A percentile compares a stretch with the other conserved stretches of the same genome.
Conservation (phyloP, 2,797 vertebrate genomes). For the Coranthus polyacanthus region DNA sequence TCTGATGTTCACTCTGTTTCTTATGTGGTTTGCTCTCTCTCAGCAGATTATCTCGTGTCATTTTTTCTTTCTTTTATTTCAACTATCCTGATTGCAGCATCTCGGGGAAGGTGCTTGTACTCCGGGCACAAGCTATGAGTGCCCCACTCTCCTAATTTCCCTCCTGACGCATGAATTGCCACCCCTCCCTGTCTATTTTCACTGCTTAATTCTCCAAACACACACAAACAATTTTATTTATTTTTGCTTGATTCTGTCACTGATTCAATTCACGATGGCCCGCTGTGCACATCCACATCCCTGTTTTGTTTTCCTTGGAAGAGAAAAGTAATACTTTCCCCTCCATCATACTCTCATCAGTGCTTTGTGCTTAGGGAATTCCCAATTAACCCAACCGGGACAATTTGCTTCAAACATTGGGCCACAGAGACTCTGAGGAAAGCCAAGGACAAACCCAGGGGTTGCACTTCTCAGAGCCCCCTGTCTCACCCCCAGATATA, state of each 20-base stretch:
- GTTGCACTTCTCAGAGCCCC: conserved; percentile 71
- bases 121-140: conserved; percentile 17
- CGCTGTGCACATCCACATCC: conserved; percentile 74
- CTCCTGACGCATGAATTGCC: conserved; percentile 63
- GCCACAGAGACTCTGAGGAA: conserved; percentile 46
- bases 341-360: conserved; percentile 75
- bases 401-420: conserved; percentile 68
- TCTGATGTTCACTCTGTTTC: conserved; percentile 33
- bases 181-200: conserved; percentile 38
- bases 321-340: conserved; percentile 64
- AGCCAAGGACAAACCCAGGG: conserved; percentile 48
- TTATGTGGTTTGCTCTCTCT: conserved; percentile 2
- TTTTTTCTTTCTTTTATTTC: conserved; percentile 26
- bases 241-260: conserved; percentile 63
- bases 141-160: conserved; percentile 54
- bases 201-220: conserved; percentile 52
- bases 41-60: conserved; percentile 6
- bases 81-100: conserved; percentile 22
- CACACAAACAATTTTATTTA: conserved; percentile 55
- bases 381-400: conserved; percentile 78
- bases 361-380: conserved; percentile 76
- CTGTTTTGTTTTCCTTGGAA: conserved; percentile 81
- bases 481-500: conserved; percentile 74
- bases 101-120: conserved; percentile 29
- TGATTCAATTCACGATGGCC: conserved; percentile 69